These are phyloP conservation scores for Pheosia tremula DNA, from an alignment of 2,888 invertebrate species.

Conservation along the genomic window DNA sequence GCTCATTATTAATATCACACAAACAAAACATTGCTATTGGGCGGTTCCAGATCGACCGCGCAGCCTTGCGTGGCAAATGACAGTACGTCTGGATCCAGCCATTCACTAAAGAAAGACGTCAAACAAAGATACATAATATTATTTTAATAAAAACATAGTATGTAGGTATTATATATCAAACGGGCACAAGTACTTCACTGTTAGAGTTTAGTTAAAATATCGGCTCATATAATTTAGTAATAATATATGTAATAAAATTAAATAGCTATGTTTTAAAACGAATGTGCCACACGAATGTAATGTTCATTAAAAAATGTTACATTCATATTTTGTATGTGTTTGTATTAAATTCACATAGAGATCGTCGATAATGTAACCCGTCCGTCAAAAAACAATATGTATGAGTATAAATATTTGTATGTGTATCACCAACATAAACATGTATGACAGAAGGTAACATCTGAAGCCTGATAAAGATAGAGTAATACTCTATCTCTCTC, in stretches of 20 bases:
- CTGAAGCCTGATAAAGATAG: too few relatives aligned
- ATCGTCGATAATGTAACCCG: conserved; percentile 6
- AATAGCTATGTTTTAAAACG: conserved; percentile 29
- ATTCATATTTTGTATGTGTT: conserved; percentile 63
- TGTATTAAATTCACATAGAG: conserved; percentile 42
- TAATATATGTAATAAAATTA: conserved; percentile 10
- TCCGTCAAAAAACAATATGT: too few relatives aligned
- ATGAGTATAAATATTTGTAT: too few relatives aligned
- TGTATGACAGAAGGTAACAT: too few relatives aligned
- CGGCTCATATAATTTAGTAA: conserved; percentile 28
- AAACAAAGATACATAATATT: conserved; percentile 26
- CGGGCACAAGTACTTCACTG: conserved; percentile 79
- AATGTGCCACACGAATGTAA: conserved; percentile 53
- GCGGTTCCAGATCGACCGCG: too few relatives aligned
- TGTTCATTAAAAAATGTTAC: conserved; percentile 31
- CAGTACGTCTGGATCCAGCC: too few relatives aligned
- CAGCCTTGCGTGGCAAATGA: too few relatives aligned
- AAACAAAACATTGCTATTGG: background rate
- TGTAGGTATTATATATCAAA: conserved; percentile 35
- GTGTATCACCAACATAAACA: too few relatives aligned
- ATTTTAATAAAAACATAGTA: conserved; percentile 16
- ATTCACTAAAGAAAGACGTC: conserved; percentile 25
- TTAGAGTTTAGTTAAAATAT: conserved; percentile 43
- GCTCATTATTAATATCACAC: background rate
- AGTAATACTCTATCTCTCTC: too few relatives aligned